Evolutionary conservation across 2,888 invertebrate species (phyloP), one percentile per base, ranked within the genome.

Genomic region (Leptinotarsa tumamoca): DNA sequence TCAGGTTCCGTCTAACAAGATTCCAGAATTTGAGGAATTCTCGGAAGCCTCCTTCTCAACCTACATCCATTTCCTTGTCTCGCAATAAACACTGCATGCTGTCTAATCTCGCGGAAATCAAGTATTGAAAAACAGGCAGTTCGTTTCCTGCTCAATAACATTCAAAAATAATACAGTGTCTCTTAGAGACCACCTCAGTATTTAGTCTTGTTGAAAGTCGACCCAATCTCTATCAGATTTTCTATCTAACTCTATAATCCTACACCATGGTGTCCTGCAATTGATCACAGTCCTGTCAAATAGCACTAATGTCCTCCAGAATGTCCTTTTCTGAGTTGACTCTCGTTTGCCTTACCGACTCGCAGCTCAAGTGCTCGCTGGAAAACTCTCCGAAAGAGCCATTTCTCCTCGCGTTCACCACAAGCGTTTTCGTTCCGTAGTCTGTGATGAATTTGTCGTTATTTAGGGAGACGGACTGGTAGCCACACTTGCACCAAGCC

Each of bases 351-450:
- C 92, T 89, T 0, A 92, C 91, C 5, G 92, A 92, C 76, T 94
- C 94, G 3, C 93, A 93, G 78, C 93, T 93, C 21, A 93, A 91
- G 79, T 92, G 92, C 0, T 92, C 91, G 66, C 91, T 92, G 33
- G 93, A 93, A 78, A 92, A 90, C 77, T 93, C 93, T 71, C 90
- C 88, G 71, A 93, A 89, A 1, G 93, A 93, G n/a, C 93, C 93
- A 84, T 93, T 93, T 76, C 92, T 89, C 78, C 92, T 90, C 74
- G 90, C 88, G 78, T 88, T 88, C 1, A 93, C 93, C 43, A 95
- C 94, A 78, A 95, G 90, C 74, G 95, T 94, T 84, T 94, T 94
- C 52, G 94, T 93, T 63, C 94, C 93, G 84, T 94, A 94, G 84
- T 94, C 94, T 4, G 94, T 94, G 78, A 94, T 92, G 84, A 93